Conservation (phyloP, 2,113 vertebrate genomes). For the Odocoileus virginianus region DNA sequence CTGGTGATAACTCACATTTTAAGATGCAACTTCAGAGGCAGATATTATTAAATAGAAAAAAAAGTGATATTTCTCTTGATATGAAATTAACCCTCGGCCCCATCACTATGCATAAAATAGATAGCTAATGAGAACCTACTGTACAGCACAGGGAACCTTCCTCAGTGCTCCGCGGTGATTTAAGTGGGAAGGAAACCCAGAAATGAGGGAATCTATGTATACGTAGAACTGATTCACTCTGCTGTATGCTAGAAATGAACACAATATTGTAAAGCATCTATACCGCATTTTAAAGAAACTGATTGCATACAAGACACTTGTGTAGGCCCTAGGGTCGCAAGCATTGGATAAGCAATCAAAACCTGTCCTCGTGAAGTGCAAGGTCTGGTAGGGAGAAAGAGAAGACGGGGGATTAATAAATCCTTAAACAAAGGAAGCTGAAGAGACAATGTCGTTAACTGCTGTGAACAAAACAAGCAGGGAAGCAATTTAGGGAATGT, state of each 20-base stretch:
- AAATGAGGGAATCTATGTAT: not conserved
- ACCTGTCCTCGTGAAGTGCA: not conserved
- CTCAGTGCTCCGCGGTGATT: not conserved
- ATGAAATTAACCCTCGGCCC: not conserved
- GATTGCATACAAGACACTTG: not conserved
- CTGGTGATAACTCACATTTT: not conserved
- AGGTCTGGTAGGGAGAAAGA: not conserved
- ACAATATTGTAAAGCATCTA: not conserved
- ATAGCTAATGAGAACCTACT: not conserved
- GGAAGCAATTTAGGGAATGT: not conserved
- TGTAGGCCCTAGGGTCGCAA: not conserved
- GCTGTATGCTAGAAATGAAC: not conserved
- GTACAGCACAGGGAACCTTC: not conserved
- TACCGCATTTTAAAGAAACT: not conserved
- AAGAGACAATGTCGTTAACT: not conserved
- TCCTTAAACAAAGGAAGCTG: not conserved
- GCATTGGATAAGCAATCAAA: not conserved
- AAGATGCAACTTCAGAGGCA: not conserved
- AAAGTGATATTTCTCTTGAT: not conserved
- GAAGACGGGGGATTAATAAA: not conserved
- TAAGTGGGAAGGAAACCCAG: not conserved
- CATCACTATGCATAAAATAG: not conserved
- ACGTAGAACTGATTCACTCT: not conserved
- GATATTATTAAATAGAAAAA: not conserved
- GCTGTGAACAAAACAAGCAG: not conserved